phyloP scores from a whole-genome alignment of 2,113 vertebrate species.

The Amphiprion percula region DNA sequence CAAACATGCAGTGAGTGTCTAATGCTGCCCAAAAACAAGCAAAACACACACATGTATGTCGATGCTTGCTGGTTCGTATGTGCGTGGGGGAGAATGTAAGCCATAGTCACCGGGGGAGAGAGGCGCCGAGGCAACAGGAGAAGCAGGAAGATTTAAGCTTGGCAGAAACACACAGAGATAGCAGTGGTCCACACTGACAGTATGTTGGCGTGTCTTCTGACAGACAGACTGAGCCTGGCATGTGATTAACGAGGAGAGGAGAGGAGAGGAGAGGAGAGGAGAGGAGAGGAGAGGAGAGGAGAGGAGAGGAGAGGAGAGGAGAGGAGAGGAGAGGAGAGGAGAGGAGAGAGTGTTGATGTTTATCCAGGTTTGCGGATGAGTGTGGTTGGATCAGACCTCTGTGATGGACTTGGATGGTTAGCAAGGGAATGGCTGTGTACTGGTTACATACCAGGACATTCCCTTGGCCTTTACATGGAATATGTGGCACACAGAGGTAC shows the following conservation, averaged over 20 bases:
- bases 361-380: constrained; percentile 67
- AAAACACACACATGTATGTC: neutral
- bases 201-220: constrained; percentile 73
- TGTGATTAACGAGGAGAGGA: constrained; percentile 55
- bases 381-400: constrained; percentile 60
- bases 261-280: constrained; percentile 1
- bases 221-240: constrained; percentile 63
- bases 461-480: constrained; percentile 44
- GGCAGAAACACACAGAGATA: constrained; percentile 68
- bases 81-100: constrained; percentile 41
- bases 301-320: neutral
- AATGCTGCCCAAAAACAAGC: neutral
- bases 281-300: constrained; percentile 1
- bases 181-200: constrained; percentile 65
- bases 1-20: neutral
- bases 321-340: constrained; percentile 1
- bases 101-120: constrained; percentile 54
- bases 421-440: constrained; percentile 49
- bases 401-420: constrained; percentile 55
- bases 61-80: neutral
- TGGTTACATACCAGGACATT: constrained; percentile 67
- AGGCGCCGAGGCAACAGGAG: constrained; percentile 67
- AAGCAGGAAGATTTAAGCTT: constrained; percentile 65
- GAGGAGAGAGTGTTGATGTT: constrained; percentile 47
- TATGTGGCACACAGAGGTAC: neutral